Evolutionary conservation across 2,113 vertebrate species (phyloP).

Genomic region (Elaphurus davidianus): DNA sequence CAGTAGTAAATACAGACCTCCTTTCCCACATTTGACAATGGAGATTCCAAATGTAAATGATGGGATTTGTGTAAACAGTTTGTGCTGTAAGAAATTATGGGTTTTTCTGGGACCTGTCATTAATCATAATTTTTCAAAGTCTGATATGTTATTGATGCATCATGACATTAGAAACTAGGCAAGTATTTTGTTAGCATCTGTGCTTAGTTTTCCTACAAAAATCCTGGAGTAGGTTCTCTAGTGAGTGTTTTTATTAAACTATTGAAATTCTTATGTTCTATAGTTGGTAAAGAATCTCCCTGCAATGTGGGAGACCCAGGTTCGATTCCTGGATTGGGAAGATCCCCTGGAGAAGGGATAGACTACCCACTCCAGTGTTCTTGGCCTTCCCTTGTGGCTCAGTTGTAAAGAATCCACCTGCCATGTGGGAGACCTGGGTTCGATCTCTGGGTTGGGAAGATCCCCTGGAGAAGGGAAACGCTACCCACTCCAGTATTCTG

Average conservation of each 20-base stretch:
- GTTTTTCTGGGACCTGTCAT: not conserved
- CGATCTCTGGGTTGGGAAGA: not conserved
- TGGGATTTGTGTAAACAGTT: conserved; percentile 1
- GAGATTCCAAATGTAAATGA: not conserved
- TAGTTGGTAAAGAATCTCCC: not conserved
- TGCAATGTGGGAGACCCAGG: not conserved
- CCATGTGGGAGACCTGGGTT: not conserved
- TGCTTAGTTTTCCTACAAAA: not conserved
- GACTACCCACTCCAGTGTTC: not conserved
- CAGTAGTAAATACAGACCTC: not conserved
- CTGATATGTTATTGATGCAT: not conserved
- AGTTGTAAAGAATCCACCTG: not conserved
- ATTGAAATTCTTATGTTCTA: not conserved
- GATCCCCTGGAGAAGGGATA: not conserved
- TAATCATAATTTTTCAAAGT: not conserved
- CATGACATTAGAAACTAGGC: not conserved
- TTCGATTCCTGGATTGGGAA: not conserved
- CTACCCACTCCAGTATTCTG: not conserved
- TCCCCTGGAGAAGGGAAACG: not conserved
- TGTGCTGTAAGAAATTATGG: not conserved
- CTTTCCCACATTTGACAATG: not conserved
- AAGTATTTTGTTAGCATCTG: not conserved
- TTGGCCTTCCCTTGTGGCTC: not conserved
- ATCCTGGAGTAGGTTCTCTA: not conserved
- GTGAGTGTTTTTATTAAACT: not conserved